These are phyloP conservation scores for Rhipidura dahli DNA, from an alignment of 2,113 vertebrate species.

Conservation along the genomic window DNA sequence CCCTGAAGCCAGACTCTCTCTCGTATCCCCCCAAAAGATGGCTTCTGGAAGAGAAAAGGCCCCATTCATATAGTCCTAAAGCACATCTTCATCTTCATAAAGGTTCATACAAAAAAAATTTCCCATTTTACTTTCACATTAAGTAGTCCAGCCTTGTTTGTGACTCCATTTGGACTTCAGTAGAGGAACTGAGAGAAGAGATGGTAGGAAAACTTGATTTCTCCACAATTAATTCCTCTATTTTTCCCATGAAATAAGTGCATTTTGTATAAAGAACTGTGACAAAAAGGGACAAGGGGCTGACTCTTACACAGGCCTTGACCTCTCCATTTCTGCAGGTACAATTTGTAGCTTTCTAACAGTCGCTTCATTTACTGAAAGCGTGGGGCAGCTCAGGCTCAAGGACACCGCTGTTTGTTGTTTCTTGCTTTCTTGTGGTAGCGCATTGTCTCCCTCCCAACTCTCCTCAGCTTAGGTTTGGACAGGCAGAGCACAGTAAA, in stretches of 20 bases:
- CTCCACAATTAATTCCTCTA: not conserved
- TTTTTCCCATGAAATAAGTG: not conserved
- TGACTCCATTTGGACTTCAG: not conserved
- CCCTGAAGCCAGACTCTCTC: not conserved
- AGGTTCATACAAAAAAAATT: not conserved
- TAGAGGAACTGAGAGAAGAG: not conserved
- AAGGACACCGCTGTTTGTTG: not conserved
- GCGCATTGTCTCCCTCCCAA: not conserved
- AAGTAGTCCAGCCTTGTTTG: not conserved
- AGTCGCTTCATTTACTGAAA: not conserved
- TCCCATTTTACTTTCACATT: not conserved
- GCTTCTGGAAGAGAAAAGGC: not conserved
- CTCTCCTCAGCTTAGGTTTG: not conserved
- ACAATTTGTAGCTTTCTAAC: not conserved
- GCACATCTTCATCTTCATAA: not conserved
- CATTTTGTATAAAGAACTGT: not conserved
- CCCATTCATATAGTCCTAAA: not conserved
- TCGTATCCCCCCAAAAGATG: accelerated
- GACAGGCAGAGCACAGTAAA: not conserved
- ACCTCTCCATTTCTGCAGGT: not conserved
- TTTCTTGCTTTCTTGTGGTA: not conserved
- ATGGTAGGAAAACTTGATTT: not conserved
- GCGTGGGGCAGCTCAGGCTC: not conserved
- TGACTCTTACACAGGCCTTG: conserved; percentile 1
- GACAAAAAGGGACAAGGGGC: not conserved